Conservation (phyloP, 2,113 vertebrate species). For the Merops nubicus region DNA sequence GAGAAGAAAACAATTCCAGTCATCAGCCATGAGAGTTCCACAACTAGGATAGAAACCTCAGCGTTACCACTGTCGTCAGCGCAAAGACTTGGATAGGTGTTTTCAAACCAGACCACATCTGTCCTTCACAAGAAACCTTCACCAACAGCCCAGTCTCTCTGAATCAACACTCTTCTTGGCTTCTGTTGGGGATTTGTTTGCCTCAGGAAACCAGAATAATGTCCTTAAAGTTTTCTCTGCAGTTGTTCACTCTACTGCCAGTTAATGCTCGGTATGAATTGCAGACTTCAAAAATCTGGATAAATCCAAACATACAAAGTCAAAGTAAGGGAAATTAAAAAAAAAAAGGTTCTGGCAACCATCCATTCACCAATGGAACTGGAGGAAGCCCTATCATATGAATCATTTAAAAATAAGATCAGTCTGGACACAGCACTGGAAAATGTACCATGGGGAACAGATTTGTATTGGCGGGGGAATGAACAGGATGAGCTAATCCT, state of each 20-base stretch:
- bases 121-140: not conserved
- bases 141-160: not conserved
- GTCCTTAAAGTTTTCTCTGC: not conserved
- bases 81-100: not conserved
- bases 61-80: not conserved
- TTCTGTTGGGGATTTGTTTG: constrained; percentile 5
- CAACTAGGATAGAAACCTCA: not conserved
- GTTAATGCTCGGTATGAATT: constrained; percentile 17
- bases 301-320: constrained; percentile 29
- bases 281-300: constrained; percentile 32
- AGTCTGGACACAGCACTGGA: constrained; percentile 65
- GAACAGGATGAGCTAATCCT: constrained; percentile 64
- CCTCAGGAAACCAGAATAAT: constrained; percentile 8
- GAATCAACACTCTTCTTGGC: not conserved
- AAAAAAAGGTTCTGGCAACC: not conserved
- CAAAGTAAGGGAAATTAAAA: not conserved
- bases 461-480: constrained; percentile 53
- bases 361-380: constrained; percentile 55
- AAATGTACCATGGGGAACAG: constrained; percentile 68
- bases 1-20: not conserved
- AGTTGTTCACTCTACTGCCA: constrained; percentile 1
- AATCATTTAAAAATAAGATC: constrained; percentile 68
- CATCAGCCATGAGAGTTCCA: not conserved
- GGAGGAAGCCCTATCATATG: constrained; percentile 66
- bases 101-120: not conserved